These are phyloP conservation scores for Neuroterus valhalla DNA, from an alignment of 1,140 invertebrate genomes.

Conservation along the genomic window DNA sequence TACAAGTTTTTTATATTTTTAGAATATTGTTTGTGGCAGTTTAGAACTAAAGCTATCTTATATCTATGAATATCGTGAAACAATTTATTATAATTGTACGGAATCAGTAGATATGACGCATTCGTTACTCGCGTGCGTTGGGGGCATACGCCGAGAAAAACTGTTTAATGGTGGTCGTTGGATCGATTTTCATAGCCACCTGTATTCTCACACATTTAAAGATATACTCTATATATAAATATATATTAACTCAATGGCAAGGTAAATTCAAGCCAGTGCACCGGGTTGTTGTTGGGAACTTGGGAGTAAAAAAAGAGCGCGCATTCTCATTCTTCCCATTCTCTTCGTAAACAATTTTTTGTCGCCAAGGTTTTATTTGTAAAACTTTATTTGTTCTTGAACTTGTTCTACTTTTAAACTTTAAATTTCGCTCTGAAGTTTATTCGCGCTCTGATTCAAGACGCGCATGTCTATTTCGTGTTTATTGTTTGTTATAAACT, in stretches of 20 bases:
- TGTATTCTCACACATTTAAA: conserved; percentile 54
- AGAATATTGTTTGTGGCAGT: too few relatives aligned
- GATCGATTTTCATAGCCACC: conserved; percentile 64
- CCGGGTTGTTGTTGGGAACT: conserved; percentile 45
- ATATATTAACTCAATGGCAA: conserved; percentile 62
- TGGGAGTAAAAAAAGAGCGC: conserved; percentile 10
- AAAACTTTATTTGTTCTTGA: too few relatives aligned
- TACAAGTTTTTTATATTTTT: too few relatives aligned
- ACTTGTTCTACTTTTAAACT: too few relatives aligned
- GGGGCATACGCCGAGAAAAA: conserved; percentile 32
- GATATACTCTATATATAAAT: conserved; percentile 41
- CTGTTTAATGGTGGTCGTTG: conserved; percentile 53
- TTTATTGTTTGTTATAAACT: too few relatives aligned
- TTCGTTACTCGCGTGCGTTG: conserved; percentile 4
- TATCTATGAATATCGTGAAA: not conserved
- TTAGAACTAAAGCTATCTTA: not conserved
- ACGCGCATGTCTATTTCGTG: too few relatives aligned
- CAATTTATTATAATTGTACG: conserved; percentile 7
- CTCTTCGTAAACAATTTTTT: not conserved
- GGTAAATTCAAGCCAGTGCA: conserved; percentile 61
- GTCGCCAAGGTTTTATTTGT: too few relatives aligned
- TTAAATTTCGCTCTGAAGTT: too few relatives aligned
- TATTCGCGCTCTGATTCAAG: too few relatives aligned
- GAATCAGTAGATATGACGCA: conserved; percentile 14
- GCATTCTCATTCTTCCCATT: not conserved